Conservation (phyloP, 2,113 vertebrate genomes). For the Pseudopipra pipra region DNA sequence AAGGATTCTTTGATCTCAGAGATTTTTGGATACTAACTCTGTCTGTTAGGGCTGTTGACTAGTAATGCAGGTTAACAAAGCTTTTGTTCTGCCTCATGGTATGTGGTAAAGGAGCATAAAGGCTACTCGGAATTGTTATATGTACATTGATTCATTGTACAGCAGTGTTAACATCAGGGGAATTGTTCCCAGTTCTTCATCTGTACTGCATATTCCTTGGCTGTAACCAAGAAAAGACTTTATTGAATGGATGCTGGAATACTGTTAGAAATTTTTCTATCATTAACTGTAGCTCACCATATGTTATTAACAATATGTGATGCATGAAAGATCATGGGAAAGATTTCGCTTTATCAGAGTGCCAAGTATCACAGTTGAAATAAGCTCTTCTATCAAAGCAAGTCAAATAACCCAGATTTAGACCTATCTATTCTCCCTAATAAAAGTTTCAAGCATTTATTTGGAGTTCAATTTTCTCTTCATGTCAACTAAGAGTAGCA, state of each 20-base stretch:
- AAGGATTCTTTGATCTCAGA: neutral
- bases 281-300: neutral
- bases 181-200: neutral
- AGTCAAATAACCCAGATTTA: neutral
- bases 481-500: neutral
- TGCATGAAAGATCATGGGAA: rapidly evolving
- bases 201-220: neutral
- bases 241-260: neutral
- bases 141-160: neutral
- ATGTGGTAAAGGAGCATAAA: neutral
- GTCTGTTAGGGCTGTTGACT: neutral
- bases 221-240: neutral
- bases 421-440: neutral
- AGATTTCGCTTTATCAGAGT: neutral
- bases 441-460: neutral
- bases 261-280: neutral
- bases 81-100: neutral
- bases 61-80: neutral
- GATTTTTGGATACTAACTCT: neutral
- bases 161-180: neutral
- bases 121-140: neutral
- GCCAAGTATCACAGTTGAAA: neutral
- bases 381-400: neutral
- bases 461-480: neutral
- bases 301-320: neutral